These are phyloP conservation scores for Tetrapedia diversipes DNA, from an alignment of 2,888 invertebrate genomes.

Conservation along the genomic window DNA sequence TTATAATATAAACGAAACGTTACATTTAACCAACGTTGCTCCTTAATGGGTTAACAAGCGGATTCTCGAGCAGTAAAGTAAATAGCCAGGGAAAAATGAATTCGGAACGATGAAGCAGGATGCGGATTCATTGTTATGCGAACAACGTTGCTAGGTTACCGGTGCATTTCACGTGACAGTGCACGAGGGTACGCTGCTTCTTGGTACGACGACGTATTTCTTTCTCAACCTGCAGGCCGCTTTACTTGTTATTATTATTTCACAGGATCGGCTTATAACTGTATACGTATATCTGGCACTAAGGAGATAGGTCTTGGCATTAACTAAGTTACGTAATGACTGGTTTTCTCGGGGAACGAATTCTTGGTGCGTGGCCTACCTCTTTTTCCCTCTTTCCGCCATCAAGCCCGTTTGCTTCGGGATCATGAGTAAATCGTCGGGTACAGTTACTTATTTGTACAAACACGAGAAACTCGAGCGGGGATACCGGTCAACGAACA, in stretches of 20 bases:
- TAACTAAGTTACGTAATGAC: slow-evolving; percentile 71
- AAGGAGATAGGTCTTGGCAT: slow-evolving; percentile 51
- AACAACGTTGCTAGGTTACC: slow-evolving; percentile 42
- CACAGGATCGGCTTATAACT: slow-evolving; percentile 52
- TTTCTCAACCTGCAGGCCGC: no score
- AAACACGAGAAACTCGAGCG: slow-evolving; percentile 52
- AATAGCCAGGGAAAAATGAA: slow-evolving; percentile 8
- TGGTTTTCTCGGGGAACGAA: slow-evolving; percentile 63
- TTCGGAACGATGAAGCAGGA: slow-evolving; percentile 9
- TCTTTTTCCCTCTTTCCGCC: slow-evolving; percentile 35
- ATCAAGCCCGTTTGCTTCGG: slow-evolving; percentile 17
- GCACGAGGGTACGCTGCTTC: slow-evolving; percentile 6
- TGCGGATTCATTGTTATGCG: slow-evolving; percentile 35
- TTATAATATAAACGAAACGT: no score
- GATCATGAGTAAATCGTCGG: slow-evolving; percentile 60
- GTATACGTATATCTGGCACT: slow-evolving; percentile 47
- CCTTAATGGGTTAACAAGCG: background rate
- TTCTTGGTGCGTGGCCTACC: slow-evolving; percentile 46
- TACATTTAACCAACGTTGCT: no score
- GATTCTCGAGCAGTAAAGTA: background rate
- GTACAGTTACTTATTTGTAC: slow-evolving; percentile 71
- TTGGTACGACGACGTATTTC: background rate
- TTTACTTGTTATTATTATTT: slow-evolving; percentile 21
- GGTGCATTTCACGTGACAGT: slow-evolving; percentile 39
- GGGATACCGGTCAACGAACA: slow-evolving; percentile 28